phyloP scores from a whole-genome alignment of 2,113 vertebrate genomes.

The Proteles cristata region DNA sequence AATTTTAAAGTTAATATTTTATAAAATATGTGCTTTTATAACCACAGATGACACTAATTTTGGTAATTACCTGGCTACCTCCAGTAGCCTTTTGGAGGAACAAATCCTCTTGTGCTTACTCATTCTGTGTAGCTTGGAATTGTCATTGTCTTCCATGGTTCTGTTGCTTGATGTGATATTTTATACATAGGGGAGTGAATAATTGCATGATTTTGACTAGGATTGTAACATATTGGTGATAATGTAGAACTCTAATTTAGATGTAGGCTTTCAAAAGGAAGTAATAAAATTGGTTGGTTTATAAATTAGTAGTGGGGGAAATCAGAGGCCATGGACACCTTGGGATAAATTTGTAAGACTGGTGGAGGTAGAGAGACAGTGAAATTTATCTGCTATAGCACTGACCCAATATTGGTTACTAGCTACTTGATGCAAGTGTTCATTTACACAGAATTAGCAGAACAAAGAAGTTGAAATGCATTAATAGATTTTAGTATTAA shows the following conservation, averaged over 20 bases:
- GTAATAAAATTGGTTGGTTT: background rate
- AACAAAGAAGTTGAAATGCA: constrained; percentile 48
- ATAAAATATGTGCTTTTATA: background rate
- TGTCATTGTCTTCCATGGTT: background rate
- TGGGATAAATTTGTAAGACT: constrained; percentile 33
- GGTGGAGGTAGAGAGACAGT: background rate
- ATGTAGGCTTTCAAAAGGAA: background rate
- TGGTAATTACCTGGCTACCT: background rate
- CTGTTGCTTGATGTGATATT: background rate
- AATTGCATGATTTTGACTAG: background rate
- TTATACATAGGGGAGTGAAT: background rate
- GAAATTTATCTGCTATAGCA: background rate
- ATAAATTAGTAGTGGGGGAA: background rate
- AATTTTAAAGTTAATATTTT: background rate
- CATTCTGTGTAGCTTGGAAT: background rate
- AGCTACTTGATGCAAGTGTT: background rate
- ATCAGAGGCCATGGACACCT: background rate
- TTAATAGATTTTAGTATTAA: constrained; percentile 45
- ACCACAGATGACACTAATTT: background rate
- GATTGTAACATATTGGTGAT: background rate
- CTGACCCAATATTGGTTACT: background rate
- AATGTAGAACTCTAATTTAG: constrained; percentile 16
- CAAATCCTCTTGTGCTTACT: background rate
- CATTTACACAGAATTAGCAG: constrained; percentile 44
- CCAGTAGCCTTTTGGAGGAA: background rate